These are phyloP conservation scores for Pseudorasbora parva DNA, from an alignment of 2,113 vertebrate genomes.

Conservation along the genomic window DNA sequence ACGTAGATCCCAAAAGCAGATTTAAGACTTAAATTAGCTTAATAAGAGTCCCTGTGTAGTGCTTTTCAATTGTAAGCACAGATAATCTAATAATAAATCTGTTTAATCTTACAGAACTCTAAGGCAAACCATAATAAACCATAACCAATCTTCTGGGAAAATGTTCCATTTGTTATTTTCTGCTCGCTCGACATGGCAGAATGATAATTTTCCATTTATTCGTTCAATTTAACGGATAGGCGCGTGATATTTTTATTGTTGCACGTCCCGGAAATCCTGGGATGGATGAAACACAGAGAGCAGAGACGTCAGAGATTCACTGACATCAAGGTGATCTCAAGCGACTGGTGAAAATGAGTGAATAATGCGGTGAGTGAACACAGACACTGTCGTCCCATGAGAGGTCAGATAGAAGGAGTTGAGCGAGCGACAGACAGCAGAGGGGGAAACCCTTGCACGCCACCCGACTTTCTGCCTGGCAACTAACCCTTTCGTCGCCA, in stretches of 20 bases:
- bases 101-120: background rate
- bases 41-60: background rate
- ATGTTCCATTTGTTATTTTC: slow-evolving; percentile 8
- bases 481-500: slow-evolving; percentile 58
- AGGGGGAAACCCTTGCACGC: slow-evolving; percentile 28
- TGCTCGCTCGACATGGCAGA: background rate
- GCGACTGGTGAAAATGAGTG: background rate
- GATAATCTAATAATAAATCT: slow-evolving; percentile 2
- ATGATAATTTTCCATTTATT: slow-evolving; percentile 10
- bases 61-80: slow-evolving; percentile 5
- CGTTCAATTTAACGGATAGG: background rate
- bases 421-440: background rate
- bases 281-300: background rate
- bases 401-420: slow-evolving; percentile 14
- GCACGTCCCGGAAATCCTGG: background rate
- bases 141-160: background rate
- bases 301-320: background rate
- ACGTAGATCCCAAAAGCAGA: slow-evolving; percentile 12
- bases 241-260: background rate
- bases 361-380: slow-evolving; percentile 28
- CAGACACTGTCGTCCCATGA: background rate
- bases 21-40: slow-evolving; percentile 3
- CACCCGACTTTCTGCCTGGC: slow-evolving; percentile 70
- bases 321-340: background rate
- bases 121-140: background rate